Evolutionary conservation across 2,888 invertebrate species (phyloP).

Genomic region (Flexamia atlantica): DNA sequence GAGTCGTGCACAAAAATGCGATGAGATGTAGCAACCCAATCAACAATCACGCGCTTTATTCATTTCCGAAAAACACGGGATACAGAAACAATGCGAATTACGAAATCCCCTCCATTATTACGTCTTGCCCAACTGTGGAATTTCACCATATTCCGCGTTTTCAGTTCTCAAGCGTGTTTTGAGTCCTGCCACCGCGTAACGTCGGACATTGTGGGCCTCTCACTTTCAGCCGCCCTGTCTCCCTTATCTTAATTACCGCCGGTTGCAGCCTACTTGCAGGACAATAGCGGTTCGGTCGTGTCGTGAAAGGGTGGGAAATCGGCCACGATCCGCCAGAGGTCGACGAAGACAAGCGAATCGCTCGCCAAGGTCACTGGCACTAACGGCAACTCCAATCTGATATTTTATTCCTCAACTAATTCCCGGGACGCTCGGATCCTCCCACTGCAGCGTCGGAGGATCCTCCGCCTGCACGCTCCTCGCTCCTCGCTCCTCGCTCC

Average conservation of each 20-base stretch:
- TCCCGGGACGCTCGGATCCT: conserved; percentile 11
- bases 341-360: conserved; percentile 13
- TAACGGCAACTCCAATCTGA: conserved; percentile 31
- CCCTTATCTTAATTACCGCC: conserved; percentile 27
- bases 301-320: conserved; percentile 47
- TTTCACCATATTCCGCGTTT: conserved; percentile 29
- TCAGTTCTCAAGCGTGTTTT: conserved; percentile 29
- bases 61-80: conserved; percentile 32
- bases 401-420: conserved; percentile 13
- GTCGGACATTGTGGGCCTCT: background rate
- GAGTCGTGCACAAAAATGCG: background rate
- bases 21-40: conserved; percentile 17
- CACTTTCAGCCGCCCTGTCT: conserved; percentile 2
- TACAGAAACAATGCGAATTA: conserved; percentile 9
- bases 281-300: conserved; percentile 23
- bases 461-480: too few relatives aligned
- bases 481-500: too few relatives aligned
- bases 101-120: background rate
- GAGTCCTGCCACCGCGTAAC: background rate
- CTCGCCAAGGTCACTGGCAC: conserved; percentile 27
- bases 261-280: conserved; percentile 15
- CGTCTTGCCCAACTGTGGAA: conserved; percentile 9
- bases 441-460: background rate
- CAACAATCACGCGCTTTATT: background rate
- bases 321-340: conserved; percentile 26